These are phyloP conservation scores for Morpho deidamia DNA, from an alignment of 2,888 invertebrate species.

Conservation along the genomic window DNA sequence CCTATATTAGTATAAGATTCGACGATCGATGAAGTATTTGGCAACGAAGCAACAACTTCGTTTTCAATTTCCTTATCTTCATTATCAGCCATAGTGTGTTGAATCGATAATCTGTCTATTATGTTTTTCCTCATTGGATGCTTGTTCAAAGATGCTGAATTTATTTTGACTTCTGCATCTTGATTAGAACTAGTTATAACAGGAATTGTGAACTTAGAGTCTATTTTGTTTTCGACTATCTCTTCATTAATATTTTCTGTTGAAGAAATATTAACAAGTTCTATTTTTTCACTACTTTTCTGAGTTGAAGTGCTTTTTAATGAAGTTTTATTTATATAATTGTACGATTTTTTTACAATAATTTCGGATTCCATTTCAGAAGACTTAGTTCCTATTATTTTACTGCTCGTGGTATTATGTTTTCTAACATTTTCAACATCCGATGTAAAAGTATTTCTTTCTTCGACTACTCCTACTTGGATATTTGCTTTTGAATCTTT, in stretches of 20 bases:
- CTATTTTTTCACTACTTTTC: not conserved
- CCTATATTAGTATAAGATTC: not conserved
- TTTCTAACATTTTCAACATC: not conserved
- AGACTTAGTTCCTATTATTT: not conserved
- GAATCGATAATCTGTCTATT: not conserved
- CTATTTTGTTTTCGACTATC: not conserved
- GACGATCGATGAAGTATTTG: not conserved
- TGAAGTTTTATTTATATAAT: no score
- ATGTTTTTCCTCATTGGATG: not conserved
- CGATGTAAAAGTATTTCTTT: constrained; percentile 4
- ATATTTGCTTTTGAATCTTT: constrained; percentile 9
- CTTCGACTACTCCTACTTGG: not conserved
- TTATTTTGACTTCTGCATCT: not conserved
- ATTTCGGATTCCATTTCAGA: not conserved
- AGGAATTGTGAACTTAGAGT: not conserved
- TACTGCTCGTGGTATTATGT: not conserved
- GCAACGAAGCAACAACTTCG: not conserved
- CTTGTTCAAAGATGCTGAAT: constrained; percentile 6
- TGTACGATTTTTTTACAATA: not conserved
- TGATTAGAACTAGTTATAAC: not conserved
- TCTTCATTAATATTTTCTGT: not conserved
- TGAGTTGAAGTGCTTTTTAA: no score
- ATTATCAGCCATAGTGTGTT: not conserved
- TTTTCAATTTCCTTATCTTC: not conserved
- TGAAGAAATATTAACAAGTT: not conserved